Base-by-base conservation (phyloP, 2,797 vertebrate species). In the Nannoperca obscura region DNA sequence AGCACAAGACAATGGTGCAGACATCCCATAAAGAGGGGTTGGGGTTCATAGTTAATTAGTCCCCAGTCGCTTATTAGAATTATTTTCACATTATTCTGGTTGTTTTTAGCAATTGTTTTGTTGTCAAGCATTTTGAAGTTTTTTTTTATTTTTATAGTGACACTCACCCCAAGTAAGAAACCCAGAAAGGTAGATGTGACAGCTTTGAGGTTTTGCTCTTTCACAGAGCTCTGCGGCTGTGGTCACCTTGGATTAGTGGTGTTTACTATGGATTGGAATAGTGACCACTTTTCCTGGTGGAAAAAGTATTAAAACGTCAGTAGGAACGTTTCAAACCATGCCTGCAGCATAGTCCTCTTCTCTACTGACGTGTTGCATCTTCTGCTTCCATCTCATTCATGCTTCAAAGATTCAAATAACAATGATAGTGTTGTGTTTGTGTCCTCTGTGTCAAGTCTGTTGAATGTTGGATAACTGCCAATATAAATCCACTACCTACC, bases 281-380 rank as follows among this genome's bases (percentile, higher is more conserved):
- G 15, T 67, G 52, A 58, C 60, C 38, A 20, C 34, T 54, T 78
- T 32, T 71, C 36, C 50, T 66, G 32, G 44, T 81, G n/a, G 72
- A 76, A 72, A 62, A 42, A 62, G 59, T 58, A 57, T 61, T 42
- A 27, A 67, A 64, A 53, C 30, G 44, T 62, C 47, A 52, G 60
- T 36, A 46, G 59, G 54, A 76, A 46, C 24, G 24, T 55, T 24
- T 65, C 55, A 60, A 55, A 54, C 20, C 38, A 17, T 30, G 3
- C 38, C 34, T 74, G 20, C 5, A 74, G 52, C 20, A 30, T 38
- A 14, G 49, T 80, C 40, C 52, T 71, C 34, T 4, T 71, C 65
- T 44, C 38, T 22, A 30, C 73, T 24, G 53, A 27, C 2, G 32
- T 34, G 32, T 27, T 27, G 24, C 24, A 27, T 27, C 24, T 27